Base-by-base conservation (phyloP, 2,113 vertebrate species). In the Saccopteryx bilineata region DNA sequence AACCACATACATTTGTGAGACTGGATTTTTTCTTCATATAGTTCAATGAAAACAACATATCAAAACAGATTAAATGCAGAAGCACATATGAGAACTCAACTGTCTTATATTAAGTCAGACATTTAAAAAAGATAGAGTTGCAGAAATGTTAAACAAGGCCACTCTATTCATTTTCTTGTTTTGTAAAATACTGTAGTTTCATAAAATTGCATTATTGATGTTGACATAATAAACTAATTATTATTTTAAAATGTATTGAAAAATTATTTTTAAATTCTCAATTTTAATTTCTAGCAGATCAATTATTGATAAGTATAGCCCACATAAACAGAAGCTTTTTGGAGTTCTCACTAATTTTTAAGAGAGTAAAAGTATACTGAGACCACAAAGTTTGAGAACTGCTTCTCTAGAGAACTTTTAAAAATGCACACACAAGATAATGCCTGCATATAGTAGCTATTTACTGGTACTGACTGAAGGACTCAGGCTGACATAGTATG, bases 1-100 rank as follows among this genome's bases (percentile, higher is more conserved):
- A 72, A 26, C 19, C 68, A 79, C 18, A 39, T 54, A 7, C 90
- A 69, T 63, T 68, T 82, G 7, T 71, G 28, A 93, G 24, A 9
- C 52, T 86, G 21, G 10, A 63, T 91, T 97, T 75, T 90, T 75
- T 90, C 56, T 94, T 91, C 23, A 39, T 31, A 28, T 26, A 39
- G 8, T 82, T 86, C 61, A 94, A 8, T 86, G 68, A 33, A 81
- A 89, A 54, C 4, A 80, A 24, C 0, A 18, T 80, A 72, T 81
- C 23, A 63, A 96, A 68, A 75, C 7, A 68, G 26, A 33, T 82
- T 76, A 39, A 88, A 84, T 61, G 56, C 48, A 82, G 26, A 94
- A 28, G 11, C 65, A 92, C 21, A 68, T 61, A 33, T 75, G 74
- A 84, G 26, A 88, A 84, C 39, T 87, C 9, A 76, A 7, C 12